Evolutionary conservation across 2,113 vertebrate genomes (phyloP), one percentile per base, ranked within the genome.

Genomic region (Zosterops borbonicus): DNA sequence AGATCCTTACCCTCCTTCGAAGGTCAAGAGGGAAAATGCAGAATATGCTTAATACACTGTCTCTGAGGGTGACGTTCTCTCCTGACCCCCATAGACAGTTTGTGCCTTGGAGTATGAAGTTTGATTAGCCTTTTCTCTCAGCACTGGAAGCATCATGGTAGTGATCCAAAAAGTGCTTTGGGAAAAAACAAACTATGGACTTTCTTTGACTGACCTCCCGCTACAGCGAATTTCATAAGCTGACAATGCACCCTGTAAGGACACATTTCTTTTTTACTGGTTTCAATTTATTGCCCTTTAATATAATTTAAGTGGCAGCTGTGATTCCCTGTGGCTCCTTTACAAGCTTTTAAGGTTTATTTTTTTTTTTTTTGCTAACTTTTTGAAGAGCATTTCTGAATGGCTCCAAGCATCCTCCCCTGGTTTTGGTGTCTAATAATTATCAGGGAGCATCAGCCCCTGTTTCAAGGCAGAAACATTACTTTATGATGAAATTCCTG

Each of bases 251-350:
- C 76, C 82, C 94, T 92, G 92, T 96, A 92, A 96, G 92, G 92
- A 96, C 90, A 96, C 92, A 93, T 96, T 95, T 97, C 88, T 95
- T 92, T 95, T 95, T 95, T 95, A 94, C 94, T 95, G 76, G 76
- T 96, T 96, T 94, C 93, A 94, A 95, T 96, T 97, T 97, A 94
- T 95, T 92, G 94, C 73, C 60, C 94, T 92, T 96, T 96, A 95
- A 93, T 95, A 89, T 93, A 93, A 96, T 96, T 94, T 95, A 96
- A 96, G 64, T 93, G 92, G 85, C 92, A 90, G 95, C 68, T 96
- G 80, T 95, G 93, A 83, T 94, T 96, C 88, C 93, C 92, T 73
- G 83, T 81, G 69, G 83, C 65, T 96, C 70, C 74, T 93, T 93
- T 89, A 90, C 76, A 89, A 93, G 88, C 52, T 93, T 95, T 93